A percentile compares a stretch with the other conserved stretches of the same genome.
phyloP scores from a whole-genome alignment of 2,888 invertebrate species.

The Nemotelus nigrinus region DNA sequence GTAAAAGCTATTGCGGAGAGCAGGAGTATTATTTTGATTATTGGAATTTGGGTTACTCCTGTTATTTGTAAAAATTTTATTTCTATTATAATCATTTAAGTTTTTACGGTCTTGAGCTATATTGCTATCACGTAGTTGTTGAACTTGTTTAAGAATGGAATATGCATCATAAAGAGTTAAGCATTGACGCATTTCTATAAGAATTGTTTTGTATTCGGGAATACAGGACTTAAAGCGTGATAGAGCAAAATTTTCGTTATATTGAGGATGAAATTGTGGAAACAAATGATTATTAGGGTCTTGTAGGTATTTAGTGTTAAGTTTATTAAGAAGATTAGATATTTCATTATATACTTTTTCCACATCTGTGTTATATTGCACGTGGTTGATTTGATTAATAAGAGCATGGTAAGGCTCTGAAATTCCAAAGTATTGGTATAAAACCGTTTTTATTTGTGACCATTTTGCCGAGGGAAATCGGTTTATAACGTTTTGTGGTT shows the following conservation, averaged over 20 bases:
- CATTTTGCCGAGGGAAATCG: constrained; percentile 11
- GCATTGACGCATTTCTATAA: not conserved
- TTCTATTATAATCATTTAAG: too few relatives aligned
- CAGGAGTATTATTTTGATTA: not conserved
- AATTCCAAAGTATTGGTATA: constrained; percentile 17
- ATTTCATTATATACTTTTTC: too few relatives aligned
- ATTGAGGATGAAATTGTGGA: constrained; percentile 17
- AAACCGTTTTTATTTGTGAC: constrained; percentile 5
- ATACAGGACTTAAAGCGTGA: constrained; percentile 5
- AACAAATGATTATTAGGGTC: constrained; percentile 1
- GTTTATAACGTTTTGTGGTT: constrained; percentile 14
- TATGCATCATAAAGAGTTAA: too few relatives aligned
- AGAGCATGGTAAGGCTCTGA: not conserved
- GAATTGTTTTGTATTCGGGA: constrained; percentile 4
- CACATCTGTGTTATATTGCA: constrained; percentile 2
- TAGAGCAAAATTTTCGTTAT: constrained; percentile 1
- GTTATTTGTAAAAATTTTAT: not conserved
- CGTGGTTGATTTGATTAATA: not conserved
- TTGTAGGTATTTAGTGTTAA: constrained; percentile 16
- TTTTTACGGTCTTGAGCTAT: too few relatives aligned
- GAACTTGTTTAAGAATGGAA: too few relatives aligned
- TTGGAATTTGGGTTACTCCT: not conserved
- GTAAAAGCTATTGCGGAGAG: not conserved
- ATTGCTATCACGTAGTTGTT: too few relatives aligned
- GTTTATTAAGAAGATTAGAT: too few relatives aligned